Conservation (phyloP, 2,113 vertebrate species). For the Bufo gargarizans region DNA sequence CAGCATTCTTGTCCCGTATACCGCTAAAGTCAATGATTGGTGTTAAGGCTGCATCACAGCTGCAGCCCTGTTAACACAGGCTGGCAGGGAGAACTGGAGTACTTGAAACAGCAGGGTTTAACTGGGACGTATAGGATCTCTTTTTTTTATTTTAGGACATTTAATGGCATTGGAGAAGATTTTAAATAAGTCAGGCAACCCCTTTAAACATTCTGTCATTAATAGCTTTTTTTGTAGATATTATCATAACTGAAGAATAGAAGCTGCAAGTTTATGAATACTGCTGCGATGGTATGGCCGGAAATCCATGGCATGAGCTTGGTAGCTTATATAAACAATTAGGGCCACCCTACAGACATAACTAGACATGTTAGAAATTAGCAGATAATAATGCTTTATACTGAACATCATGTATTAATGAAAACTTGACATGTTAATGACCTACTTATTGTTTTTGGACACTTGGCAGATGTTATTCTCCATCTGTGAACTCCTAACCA, state of each 20-base stretch:
- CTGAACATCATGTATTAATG: constrained; percentile 3
- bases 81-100: too few relatives aligned
- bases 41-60: too few relatives aligned
- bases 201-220: too few relatives aligned
- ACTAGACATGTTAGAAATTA: background rate
- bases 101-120: too few relatives aligned
- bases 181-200: too few relatives aligned
- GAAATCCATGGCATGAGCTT: background rate
- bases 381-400: background rate
- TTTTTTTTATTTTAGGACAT: too few relatives aligned
- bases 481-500: background rate
- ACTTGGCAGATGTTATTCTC: constrained; percentile 24
- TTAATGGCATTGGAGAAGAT: too few relatives aligned
- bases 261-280: background rate
- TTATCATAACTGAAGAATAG: background rate
- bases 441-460: background rate
- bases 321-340: background rate
- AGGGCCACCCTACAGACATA: background rate
- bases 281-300: background rate
- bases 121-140: too few relatives aligned
- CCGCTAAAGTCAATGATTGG: too few relatives aligned
- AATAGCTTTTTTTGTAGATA: background rate
- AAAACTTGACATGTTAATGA: constrained; percentile 15
- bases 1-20: too few relatives aligned
- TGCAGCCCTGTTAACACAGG: too few relatives aligned